Base-by-base conservation (phyloP, 2,888 invertebrate species). In the Sipha maydis region DNA sequence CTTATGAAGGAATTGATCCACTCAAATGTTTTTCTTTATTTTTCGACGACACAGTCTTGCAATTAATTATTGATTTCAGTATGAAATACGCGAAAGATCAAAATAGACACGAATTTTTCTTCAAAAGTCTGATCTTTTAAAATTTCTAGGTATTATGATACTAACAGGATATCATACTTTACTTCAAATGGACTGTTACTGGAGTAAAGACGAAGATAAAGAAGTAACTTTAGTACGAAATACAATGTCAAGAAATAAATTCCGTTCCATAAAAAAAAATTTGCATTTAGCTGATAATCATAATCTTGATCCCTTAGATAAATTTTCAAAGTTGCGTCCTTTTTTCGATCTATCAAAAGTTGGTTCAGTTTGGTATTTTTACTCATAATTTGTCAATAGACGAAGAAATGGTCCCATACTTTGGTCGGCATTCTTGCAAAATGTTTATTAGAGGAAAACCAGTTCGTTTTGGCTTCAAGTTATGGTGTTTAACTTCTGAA, bases 391-490 rank as follows among this genome's bases (percentile, higher is more conserved):
- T 61, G 1, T 85, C 75, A 73, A 83, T 89, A 61, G 79, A 89
- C 31, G 89, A 89, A 85, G 86, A 85, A 41, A 86, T 86, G 79
- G 89, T 88, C 0, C 19, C 89, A 83, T 61, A 31, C 71, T n/a
- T n/a, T n/a, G n/a, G n/a, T n/a, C n/a, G n/a, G n/a, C n/a, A n/a
- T n/a, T n/a, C n/a, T n/a, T n/a, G n/a, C n/a, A n/a, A n/a, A n/a
- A n/a, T n/a, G n/a, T n/a, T n/a, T n/a, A n/a, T n/a, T n/a, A n/a
- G n/a, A 89, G 90, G 90, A 75, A 91, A 90, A 88, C 90, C 90
- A 17, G 89, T 90, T 28, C 38, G 90, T 41, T 90, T 90, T 90
- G 90, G 90, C 1, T 91, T 89, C 84, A 91, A 90, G 76, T 79
- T 90, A 73, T 88, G 86, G 86, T 61, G 79, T n/a, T 80, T 61